Conservation (phyloP, 2,113 vertebrate species). For the Sarotherodon lohbergeri region DNA sequence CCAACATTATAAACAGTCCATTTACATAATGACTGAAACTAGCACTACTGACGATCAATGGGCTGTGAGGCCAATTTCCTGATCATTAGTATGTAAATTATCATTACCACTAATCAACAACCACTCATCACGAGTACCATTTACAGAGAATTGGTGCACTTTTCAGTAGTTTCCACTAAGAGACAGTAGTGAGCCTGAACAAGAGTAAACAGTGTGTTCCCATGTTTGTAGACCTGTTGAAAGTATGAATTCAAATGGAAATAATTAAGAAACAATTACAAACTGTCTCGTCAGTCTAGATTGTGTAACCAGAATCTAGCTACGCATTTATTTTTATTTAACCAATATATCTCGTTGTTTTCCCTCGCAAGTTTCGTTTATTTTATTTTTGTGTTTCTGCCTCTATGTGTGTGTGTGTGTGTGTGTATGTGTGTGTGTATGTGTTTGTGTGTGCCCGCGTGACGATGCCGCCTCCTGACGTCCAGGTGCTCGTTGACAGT, state of each 20-base stretch:
- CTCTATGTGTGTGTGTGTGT: neutral
- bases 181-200: neutral
- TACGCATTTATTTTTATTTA: neutral
- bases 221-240: neutral
- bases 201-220: neutral
- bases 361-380: neutral
- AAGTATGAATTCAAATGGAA: neutral
- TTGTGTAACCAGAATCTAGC: neutral
- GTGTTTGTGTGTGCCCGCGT: neutral
- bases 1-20: neutral
- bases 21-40: neutral
- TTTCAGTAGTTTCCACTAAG: neutral
- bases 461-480: slow-evolving; percentile 1
- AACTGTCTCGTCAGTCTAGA: no score
- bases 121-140: neutral
- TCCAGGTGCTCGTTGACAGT: slow-evolving; percentile 44
- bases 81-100: neutral
- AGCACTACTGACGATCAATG: neutral
- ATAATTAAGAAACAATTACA: neutral
- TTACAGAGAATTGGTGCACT: neutral
- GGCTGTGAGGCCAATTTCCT: neutral
- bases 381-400: neutral
- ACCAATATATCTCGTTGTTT: neutral
- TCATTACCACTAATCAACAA: neutral
- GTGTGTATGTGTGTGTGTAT: neutral